Conservation (phyloP, 2,888 invertebrate species). For the Teleogryllus oceanicus region DNA sequence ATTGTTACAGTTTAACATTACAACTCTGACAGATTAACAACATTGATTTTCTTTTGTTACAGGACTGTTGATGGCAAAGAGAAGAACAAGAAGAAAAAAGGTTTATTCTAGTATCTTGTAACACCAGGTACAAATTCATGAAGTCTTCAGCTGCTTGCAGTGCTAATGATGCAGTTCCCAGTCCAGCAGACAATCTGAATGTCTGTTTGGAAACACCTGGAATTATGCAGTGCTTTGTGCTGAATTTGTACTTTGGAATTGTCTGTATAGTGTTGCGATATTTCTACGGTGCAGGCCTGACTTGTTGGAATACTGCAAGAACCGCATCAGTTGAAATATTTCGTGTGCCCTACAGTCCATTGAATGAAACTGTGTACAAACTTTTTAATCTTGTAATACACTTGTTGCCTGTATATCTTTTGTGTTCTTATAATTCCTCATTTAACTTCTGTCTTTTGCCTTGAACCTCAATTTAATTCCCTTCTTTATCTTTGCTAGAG, state of each 20-base stretch:
- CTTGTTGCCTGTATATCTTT: not conserved
- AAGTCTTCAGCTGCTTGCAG: not conserved
- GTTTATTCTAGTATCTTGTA: slow-evolving; percentile 64
- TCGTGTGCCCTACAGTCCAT: not conserved
- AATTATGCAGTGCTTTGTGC: not conserved
- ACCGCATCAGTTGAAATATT: not conserved
- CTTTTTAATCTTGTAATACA: not conserved
- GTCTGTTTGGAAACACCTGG: not conserved
- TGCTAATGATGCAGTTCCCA: not conserved
- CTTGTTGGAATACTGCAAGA: not conserved
- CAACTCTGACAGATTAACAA: not conserved
- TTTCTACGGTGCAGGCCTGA: not conserved
- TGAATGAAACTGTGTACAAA: slow-evolving; percentile 18
- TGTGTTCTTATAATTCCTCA: not conserved
- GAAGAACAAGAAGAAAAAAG: slow-evolving; percentile 81
- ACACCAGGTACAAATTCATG: slow-evolving; percentile 3
- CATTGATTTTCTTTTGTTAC: slow-evolving; percentile 48
- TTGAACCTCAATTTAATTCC: not conserved
- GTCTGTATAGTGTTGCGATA: not conserved
- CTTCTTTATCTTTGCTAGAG: no score
- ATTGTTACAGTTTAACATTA: not conserved
- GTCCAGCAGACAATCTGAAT: not conserved
- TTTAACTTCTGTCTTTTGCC: not conserved
- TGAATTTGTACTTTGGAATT: not conserved
- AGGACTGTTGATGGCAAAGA: slow-evolving; percentile 82